Conservation (phyloP, 2,797 vertebrate species). For the Podarcis siculus region DNA sequence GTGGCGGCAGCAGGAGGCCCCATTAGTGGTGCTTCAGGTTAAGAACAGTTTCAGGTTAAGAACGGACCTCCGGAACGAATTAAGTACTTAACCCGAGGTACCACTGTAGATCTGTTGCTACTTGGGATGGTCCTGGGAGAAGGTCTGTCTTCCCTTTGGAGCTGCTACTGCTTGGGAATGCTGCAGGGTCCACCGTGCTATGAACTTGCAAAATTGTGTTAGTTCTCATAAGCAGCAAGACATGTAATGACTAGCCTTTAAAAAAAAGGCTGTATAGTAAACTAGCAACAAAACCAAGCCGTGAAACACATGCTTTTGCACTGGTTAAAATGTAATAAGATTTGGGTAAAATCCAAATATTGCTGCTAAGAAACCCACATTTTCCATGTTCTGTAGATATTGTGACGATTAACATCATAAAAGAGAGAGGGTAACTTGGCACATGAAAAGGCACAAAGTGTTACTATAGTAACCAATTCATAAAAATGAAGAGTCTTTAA, state of each 20-base stretch:
- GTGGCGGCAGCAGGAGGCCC: too few species aligned
- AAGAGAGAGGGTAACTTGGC: conserved; percentile 14
- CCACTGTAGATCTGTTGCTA: too few species aligned
- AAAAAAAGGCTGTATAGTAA: conserved; percentile 33
- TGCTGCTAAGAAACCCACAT: conserved; percentile 24
- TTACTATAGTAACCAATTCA: conserved; percentile 52
- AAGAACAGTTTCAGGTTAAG: too few species aligned
- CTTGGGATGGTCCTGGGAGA: too few species aligned
- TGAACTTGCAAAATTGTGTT: conserved; percentile 35
- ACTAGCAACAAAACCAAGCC: conserved; percentile 40
- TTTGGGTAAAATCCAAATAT: conserved; percentile 38
- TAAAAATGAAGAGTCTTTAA: conserved; percentile 43
- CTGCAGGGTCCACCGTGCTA: not conserved
- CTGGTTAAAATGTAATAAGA: not conserved
- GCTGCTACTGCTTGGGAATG: not conserved
- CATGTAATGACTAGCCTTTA: not conserved
- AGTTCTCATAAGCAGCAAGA: conserved; percentile 24
- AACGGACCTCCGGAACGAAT: too few species aligned
- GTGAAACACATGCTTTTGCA: conserved; percentile 29
- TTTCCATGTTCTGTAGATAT: conserved; percentile 44
- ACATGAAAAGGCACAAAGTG: conserved; percentile 46
- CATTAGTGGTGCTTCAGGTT: too few species aligned
- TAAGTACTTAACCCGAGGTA: too few species aligned
- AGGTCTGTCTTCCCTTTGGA: not conserved
- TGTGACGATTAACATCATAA: conserved; percentile 49